These are phyloP conservation scores for Porphyrio hochstetteri DNA, from an alignment of 2,113 vertebrate genomes.

Conservation along the genomic window DNA sequence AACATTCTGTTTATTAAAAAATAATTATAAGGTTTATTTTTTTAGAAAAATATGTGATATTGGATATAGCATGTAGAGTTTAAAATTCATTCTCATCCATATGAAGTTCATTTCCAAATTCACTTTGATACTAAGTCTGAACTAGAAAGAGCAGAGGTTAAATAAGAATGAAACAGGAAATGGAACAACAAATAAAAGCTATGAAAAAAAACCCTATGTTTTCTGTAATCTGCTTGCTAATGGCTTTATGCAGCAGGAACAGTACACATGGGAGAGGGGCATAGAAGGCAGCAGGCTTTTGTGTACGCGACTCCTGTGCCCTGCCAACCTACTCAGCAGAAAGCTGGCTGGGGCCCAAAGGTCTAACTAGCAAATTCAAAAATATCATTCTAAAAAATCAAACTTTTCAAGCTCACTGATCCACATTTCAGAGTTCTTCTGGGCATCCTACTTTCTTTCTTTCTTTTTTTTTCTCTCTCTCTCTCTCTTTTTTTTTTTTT, in stretches of 20 bases:
- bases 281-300: not conserved
- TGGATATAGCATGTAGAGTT: not conserved
- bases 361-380: slow-evolving; percentile 11
- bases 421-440: not conserved
- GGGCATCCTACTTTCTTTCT: not conserved
- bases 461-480: not conserved
- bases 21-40: not conserved
- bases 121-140: slow-evolving; percentile 49
- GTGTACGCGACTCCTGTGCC: not conserved
- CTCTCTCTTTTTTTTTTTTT: not conserved
- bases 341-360: slow-evolving; percentile 29
- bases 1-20: slow-evolving; percentile 29
- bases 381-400: not conserved
- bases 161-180: slow-evolving; percentile 66
- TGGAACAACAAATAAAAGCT: slow-evolving; percentile 70
- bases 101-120: slow-evolving; percentile 57
- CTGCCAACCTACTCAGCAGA: slow-evolving; percentile 27
- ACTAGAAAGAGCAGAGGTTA: slow-evolving; percentile 51
- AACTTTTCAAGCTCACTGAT: slow-evolving; percentile 6
- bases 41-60: not conserved
- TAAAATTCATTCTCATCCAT: not conserved
- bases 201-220: slow-evolving; percentile 33
- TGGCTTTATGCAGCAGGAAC: slow-evolving; percentile 7
- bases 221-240: slow-evolving; percentile 23
- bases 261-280: not conserved